Conservation (phyloP, 2,113 vertebrate species). For the Perca schrenkii region DNA sequence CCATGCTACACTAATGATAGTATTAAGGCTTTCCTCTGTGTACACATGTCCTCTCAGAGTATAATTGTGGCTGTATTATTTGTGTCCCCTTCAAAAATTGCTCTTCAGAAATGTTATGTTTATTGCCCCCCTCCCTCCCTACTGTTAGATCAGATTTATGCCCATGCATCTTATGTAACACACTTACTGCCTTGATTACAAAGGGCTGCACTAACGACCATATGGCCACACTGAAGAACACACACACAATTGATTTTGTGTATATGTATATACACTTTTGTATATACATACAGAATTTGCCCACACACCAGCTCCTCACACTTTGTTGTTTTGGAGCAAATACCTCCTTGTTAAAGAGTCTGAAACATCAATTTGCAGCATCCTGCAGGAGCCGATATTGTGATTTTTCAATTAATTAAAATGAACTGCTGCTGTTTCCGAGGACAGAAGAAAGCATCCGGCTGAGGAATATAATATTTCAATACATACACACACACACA, state of each 20-base stretch:
- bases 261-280: background rate
- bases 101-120: no score
- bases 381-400: constrained; percentile 31
- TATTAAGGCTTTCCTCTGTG: no score
- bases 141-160: no score
- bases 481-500: background rate
- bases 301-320: background rate
- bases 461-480: background rate
- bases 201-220: constrained; percentile 2
- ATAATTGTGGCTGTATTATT: no score
- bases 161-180: constrained; percentile 28
- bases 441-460: background rate
- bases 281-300: background rate
- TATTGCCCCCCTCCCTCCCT: no score
- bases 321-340: background rate
- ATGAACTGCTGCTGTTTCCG: constrained; percentile 23
- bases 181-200: constrained; percentile 36
- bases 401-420: constrained; percentile 50
- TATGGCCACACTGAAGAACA: constrained; percentile 9
- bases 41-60: no score
- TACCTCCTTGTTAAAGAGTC: background rate
- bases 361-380: constrained; percentile 29
- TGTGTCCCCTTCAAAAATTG: no score
- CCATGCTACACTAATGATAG: no score
- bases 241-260: no score